phyloP scores from a whole-genome alignment of 2,888 invertebrate species.

The Campoplex capitator region DNA sequence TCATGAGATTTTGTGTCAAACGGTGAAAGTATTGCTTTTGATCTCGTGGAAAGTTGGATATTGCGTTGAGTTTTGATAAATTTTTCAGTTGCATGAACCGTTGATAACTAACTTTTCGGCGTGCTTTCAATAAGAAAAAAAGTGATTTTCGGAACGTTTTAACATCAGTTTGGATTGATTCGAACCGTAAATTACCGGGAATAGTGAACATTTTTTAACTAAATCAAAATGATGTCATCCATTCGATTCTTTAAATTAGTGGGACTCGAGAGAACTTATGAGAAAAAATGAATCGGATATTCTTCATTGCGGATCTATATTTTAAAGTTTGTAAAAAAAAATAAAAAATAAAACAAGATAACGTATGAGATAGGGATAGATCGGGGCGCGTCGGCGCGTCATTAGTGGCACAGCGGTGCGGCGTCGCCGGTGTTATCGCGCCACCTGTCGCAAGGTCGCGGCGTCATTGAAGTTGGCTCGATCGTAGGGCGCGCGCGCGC shows the following conservation, averaged over 20 bases:
- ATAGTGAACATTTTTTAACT: too few species aligned
- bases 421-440: slow-evolving; percentile 64
- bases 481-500: slow-evolving; percentile 51
- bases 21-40: too few species aligned
- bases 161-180: too few species aligned
- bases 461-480: slow-evolving; percentile 33
- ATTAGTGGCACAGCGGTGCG: slow-evolving; percentile 20
- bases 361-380: not conserved
- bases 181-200: too few species aligned
- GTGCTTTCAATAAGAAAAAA: too few species aligned
- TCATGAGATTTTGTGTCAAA: too few species aligned
- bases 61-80: too few species aligned
- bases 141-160: too few species aligned
- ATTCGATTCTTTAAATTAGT: not conserved
- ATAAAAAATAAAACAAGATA: not conserved
- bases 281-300: not conserved
- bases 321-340: not conserved
- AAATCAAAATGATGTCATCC: too few species aligned
- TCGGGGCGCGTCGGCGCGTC: not conserved
- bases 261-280: not conserved
- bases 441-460: slow-evolving; percentile 74
- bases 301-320: not conserved
- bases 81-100: too few species aligned
- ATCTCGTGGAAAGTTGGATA: too few species aligned
- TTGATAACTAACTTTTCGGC: too few species aligned